Conservation (phyloP, 2,888 invertebrate species). For the Drosophila pseudotalamancana region DNA sequence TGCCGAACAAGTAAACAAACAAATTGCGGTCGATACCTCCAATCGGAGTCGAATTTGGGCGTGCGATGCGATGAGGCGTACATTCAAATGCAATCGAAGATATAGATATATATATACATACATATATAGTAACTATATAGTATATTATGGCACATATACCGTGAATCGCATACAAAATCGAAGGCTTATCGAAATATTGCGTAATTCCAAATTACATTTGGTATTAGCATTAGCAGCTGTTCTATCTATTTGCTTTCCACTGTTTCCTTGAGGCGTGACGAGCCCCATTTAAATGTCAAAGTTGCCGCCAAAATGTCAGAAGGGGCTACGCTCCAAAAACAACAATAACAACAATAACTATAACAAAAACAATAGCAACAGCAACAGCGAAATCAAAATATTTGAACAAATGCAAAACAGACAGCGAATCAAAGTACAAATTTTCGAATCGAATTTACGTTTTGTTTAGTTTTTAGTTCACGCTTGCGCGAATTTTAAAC, state of each 20-base stretch:
- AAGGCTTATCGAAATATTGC: conserved; percentile 23
- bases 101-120: background rate
- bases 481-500: conserved; percentile 40
- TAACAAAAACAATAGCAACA: conserved; percentile 12
- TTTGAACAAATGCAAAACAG: conserved; percentile 17
- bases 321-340: conserved; percentile 12
- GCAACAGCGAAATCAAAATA: background rate
- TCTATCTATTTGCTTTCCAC: conserved; percentile 22
- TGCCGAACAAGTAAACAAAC: conserved; percentile 56
- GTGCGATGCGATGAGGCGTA: conserved; percentile 8
- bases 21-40: conserved; percentile 1
- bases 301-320: conserved; percentile 52
- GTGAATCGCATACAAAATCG: background rate
- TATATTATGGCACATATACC: conserved; percentile 31
- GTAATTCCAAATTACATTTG: conserved; percentile 31
- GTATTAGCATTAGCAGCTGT: conserved; percentile 21
- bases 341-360: conserved; percentile 8
- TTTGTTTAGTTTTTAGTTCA: conserved; percentile 33
- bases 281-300: conserved; percentile 52
- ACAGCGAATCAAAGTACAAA: conserved; percentile 32
- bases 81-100: too few relatives aligned
- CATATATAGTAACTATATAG: background rate
- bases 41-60: conserved; percentile 19
- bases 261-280: conserved; percentile 28
- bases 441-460: conserved; percentile 35